phyloP scores from a whole-genome alignment of 2,113 vertebrate species.

The Aphelocoma coerulescens region DNA sequence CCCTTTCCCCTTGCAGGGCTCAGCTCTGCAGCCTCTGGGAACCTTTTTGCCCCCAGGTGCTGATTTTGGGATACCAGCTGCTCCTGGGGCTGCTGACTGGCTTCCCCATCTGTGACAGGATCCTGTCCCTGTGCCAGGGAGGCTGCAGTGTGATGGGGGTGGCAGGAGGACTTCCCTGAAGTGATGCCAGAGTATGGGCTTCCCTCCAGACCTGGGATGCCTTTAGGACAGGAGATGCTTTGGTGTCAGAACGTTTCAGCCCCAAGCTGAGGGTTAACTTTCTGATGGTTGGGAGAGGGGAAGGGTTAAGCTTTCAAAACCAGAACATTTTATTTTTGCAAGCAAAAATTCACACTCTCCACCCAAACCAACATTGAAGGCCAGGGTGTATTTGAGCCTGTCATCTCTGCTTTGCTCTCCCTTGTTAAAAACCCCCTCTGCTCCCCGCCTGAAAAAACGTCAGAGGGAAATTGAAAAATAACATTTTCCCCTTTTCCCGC shows the following conservation, averaged over 20 bases:
- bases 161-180: neutral
- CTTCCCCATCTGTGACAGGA: neutral
- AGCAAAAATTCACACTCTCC: neutral
- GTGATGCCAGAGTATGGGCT: neutral
- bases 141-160: neutral
- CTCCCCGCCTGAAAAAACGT: neutral
- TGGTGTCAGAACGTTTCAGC: neutral
- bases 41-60: neutral
- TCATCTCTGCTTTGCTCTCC: slow-evolving; percentile 6
- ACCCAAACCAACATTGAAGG: neutral
- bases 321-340: neutral
- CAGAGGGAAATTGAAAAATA: slow-evolving; percentile 36
- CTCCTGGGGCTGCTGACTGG: neutral
- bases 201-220: neutral
- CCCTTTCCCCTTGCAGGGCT: neutral
- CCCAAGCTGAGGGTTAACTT: neutral
- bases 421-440: neutral
- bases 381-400: neutral
- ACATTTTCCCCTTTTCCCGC: neutral
- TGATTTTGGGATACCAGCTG: neutral
- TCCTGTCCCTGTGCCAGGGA: neutral
- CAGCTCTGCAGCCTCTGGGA: neutral
- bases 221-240: neutral
- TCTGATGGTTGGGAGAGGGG: neutral
- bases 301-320: neutral